phyloP scores from a whole-genome alignment of 2,888 invertebrate species.

The Nomada hirtipes region DNA sequence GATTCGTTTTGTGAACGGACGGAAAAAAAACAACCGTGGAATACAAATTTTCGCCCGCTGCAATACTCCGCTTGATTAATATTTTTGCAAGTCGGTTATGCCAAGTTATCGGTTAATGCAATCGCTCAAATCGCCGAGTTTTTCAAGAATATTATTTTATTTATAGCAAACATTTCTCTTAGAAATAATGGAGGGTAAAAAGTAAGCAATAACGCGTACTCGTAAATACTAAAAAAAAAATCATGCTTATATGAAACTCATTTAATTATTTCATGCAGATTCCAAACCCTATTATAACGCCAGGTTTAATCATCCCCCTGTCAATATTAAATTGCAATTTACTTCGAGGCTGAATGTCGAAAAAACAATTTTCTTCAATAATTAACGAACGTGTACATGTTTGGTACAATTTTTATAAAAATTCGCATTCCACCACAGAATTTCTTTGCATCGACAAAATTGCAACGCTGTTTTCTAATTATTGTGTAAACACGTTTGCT shows the following conservation, averaged over 20 bases:
- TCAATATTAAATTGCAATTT: too few species aligned
- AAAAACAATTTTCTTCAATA: not conserved
- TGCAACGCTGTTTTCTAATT: not conserved
- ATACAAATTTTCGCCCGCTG: conserved; percentile 23
- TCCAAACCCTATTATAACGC: too few species aligned
- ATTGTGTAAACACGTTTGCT: conserved; percentile 3
- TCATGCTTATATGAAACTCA: too few species aligned
- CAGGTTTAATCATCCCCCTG: too few species aligned
- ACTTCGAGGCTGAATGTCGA: not conserved
- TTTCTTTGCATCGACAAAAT: not conserved
- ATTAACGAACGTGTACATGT: not conserved
- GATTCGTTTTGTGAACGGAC: conserved; percentile 2
- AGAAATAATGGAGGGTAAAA: too few species aligned
- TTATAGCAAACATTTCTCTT: too few species aligned
- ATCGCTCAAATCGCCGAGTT: too few species aligned
- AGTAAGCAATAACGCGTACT: too few species aligned
- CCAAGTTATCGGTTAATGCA: not conserved
- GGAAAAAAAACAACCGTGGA: not conserved
- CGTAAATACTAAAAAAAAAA: too few species aligned
- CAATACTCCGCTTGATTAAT: conserved; percentile 42
- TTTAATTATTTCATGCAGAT: too few species aligned
- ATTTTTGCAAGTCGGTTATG: conserved; percentile 37
- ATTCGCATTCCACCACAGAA: not conserved
- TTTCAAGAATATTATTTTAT: too few species aligned
- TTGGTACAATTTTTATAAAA: not conserved